phyloP scores from a whole-genome alignment of 2,113 vertebrate genomes.

The Chlorodrepanis virens region DNA sequence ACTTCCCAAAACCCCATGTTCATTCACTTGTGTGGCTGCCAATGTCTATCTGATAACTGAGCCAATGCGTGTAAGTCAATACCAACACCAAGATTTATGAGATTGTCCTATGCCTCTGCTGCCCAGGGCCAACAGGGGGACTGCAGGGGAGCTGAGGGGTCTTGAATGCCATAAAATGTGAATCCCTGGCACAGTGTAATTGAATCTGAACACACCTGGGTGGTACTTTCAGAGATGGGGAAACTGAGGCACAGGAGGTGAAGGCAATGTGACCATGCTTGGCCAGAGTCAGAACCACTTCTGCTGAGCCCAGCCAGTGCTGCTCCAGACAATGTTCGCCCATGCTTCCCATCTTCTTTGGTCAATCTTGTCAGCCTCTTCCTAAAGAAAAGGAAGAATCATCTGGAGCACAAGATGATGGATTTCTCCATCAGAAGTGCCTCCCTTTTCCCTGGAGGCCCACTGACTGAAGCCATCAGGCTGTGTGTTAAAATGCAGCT shows the following conservation, averaged over 20 bases:
- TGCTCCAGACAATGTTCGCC: fast-evolving
- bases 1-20: not conserved
- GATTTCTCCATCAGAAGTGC: not conserved
- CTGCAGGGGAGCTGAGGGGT: not conserved
- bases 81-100: not conserved
- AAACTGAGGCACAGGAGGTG: not conserved
- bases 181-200: fast-evolving
- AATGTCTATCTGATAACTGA: not conserved
- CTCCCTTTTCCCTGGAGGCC: not conserved
- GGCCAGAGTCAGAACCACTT: not conserved
- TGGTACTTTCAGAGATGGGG: not conserved
- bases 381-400: not conserved
- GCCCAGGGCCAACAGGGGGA: not conserved
- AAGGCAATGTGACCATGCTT: fast-evolving
- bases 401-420: not conserved
- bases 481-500: not conserved
- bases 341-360: fast-evolving
- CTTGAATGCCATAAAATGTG: not conserved
- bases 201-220: fast-evolving
- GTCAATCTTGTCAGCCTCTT: not conserved
- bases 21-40: not conserved
- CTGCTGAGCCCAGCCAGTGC: not conserved
- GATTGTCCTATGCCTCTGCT: not conserved
- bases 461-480: not conserved
- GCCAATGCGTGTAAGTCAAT: not conserved